Evolutionary conservation across 2,888 invertebrate species (phyloP).

Genomic region (Leucozona laternaria): DNA sequence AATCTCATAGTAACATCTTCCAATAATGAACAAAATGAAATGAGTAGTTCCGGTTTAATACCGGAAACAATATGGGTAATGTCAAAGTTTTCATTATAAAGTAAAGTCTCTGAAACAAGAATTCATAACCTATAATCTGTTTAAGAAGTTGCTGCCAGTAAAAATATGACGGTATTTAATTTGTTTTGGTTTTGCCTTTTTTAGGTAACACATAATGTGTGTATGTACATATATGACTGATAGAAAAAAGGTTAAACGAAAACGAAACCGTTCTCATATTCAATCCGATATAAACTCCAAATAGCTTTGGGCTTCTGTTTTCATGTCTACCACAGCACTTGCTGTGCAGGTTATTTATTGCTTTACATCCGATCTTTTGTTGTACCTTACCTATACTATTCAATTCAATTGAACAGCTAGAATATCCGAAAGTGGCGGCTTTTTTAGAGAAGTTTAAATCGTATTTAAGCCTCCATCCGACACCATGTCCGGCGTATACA

Average conservation of each 20-base stretch:
- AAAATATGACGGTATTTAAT: not conserved
- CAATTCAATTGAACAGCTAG: not conserved
- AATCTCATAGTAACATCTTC: not conserved
- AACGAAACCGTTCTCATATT: slow-evolving; percentile 33
- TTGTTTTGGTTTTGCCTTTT: not conserved
- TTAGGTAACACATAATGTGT: not conserved
- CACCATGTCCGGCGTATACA: not conserved
- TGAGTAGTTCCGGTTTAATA: not conserved
- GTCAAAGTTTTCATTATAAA: not conserved
- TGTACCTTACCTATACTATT: not conserved
- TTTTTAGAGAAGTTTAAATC: slow-evolving; percentile 28
- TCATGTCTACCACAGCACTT: slow-evolving; percentile 14
- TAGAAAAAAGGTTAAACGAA: slow-evolving; percentile 21
- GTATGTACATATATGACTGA: not conserved
- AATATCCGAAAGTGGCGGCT: slow-evolving; percentile 16
- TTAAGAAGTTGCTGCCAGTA: not conserved
- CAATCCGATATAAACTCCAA: not conserved
- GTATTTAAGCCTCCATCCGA: slow-evolving; percentile 24
- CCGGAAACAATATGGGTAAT: slow-evolving; percentile 2
- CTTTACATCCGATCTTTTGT: slow-evolving; percentile 29
- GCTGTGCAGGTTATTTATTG: slow-evolving; percentile 16
- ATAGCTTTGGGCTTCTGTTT: slow-evolving; percentile 22
- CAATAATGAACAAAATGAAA: not conserved
- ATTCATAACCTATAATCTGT: slow-evolving; percentile 16
- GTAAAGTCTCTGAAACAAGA: not conserved